Evolutionary conservation across 2,888 invertebrate species (phyloP), one percentile per base, ranked within the genome.

Genomic region (Cloeon dipterum): DNA sequence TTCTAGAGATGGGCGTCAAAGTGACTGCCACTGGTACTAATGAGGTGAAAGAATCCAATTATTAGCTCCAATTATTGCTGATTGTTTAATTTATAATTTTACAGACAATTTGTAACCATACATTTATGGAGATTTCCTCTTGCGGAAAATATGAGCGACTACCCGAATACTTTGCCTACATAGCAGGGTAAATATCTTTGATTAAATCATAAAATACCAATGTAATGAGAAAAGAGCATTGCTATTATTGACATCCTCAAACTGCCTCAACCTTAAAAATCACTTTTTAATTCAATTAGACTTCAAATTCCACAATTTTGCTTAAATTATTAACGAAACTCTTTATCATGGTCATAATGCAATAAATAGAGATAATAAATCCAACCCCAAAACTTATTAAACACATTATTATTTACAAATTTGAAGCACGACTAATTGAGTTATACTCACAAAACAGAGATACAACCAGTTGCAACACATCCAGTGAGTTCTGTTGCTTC

Each of bases 121-220:
- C 65, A 34, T 72, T 66, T 48, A 70, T 71, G 57, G 67, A 70
- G 50, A 68, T 72, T 42, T 68, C 70, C 2, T 65, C 70, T 0
- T 72, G 72, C 52, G 70, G 70, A 11, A 57, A 66, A 38, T 57
- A 65, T 10, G 55, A 57, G 4, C 57, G 61, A 43, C 56, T 59
- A 46, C 59, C 65, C 11, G 53, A 62, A 45, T 61, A 66, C 49
- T 68, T 70, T 52, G 67, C 66, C 19, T 71, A 66, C 46, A 65
- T 70, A 46, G 65, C 68, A 29, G 68, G 70, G 70, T 70, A 53
- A 54, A 51, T 44, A 21, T 26, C 33, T 14, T 20, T 17, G 17
- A 17, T 39, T 38, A 5, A 16, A 21, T 20, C 18, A 23, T 20
- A 20, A 23, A 11, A n/a, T 5, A 38, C 3, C 10, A n/a, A 25